Percentiles rank a stretch among this genome's conserved stretches.
Evolutionary conservation across 2,888 invertebrate species (phyloP).

Genomic region (Drosophila nr. medialis): DNA sequence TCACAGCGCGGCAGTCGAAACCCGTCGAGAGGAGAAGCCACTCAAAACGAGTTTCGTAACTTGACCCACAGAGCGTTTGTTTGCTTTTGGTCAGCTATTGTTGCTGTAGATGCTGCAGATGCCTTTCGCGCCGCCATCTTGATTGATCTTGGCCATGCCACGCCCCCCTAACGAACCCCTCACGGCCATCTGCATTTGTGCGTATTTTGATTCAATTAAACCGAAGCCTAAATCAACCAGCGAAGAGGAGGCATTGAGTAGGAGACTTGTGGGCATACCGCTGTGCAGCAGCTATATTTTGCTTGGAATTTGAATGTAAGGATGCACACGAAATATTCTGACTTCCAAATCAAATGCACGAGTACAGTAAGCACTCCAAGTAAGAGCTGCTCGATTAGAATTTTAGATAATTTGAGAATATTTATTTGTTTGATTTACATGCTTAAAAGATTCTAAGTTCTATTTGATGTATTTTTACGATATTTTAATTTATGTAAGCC

Average conservation of each 20-base stretch:
- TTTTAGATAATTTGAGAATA: neutral
- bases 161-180: conserved; percentile 33
- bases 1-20: conserved; percentile 57
- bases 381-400: neutral
- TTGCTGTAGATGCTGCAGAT: conserved; percentile 15
- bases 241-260: neutral
- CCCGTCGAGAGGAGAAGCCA: conserved; percentile 32
- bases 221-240: conserved; percentile 8
- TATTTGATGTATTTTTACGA: no score
- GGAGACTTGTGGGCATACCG: neutral
- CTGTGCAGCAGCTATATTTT: neutral
- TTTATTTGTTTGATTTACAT: neutral
- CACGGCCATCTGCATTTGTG: conserved; percentile 31
- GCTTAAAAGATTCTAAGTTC: neutral
- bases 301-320: neutral
- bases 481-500: no score
- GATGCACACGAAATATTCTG: neutral
- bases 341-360: conserved; percentile 48
- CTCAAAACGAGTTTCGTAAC: conserved; percentile 65
- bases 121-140: conserved; percentile 47
- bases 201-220: conserved; percentile 60
- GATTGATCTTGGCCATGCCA: conserved; percentile 31
- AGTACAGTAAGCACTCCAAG: conserved; percentile 15
- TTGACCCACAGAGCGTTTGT: conserved; percentile 54
- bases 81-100: conserved; percentile 35